Percentiles rank a stretch among this genome's conserved stretches.
These are phyloP conservation scores for Morpho helenor DNA, from an alignment of 2,888 invertebrate species.

Conservation along the genomic window DNA sequence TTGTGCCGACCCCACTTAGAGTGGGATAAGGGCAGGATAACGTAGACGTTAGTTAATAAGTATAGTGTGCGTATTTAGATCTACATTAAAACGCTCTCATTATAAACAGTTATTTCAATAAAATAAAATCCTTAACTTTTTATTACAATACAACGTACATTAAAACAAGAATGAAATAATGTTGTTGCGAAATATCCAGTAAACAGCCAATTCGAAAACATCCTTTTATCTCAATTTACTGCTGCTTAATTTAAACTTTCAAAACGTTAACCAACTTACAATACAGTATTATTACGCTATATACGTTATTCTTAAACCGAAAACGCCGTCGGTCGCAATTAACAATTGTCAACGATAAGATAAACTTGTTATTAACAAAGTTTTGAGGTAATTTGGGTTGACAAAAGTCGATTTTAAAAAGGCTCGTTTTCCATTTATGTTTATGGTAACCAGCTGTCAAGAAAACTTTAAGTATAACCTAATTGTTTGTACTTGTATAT, in stretches of 20 bases:
- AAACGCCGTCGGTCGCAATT: slow-evolving; percentile 34
- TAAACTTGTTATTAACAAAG: slow-evolving; percentile 12
- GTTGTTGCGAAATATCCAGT: not conserved
- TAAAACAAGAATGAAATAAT: slow-evolving; percentile 40
- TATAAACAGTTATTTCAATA: no score
- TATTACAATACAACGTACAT: slow-evolving; percentile 31
- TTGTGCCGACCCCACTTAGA: no score
- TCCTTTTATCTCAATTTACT: slow-evolving; percentile 15
- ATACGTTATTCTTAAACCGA: slow-evolving; percentile 17
- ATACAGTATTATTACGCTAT: slow-evolving; percentile 27
- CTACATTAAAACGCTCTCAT: not conserved
- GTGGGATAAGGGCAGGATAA: no score
- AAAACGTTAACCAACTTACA: slow-evolving; percentile 44
- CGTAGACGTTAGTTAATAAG: no score
- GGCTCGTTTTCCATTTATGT: slow-evolving; percentile 3
- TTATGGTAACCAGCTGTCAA: slow-evolving; percentile 8
- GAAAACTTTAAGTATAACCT: slow-evolving; percentile 13
- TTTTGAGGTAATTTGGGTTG: slow-evolving; percentile 4
- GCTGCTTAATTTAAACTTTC: slow-evolving; percentile 49
- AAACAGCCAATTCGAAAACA: not conserved
- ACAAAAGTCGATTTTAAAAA: slow-evolving; percentile 7
- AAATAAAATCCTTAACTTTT: slow-evolving; percentile 40
- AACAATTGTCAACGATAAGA: slow-evolving; percentile 37
- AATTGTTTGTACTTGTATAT: not conserved
- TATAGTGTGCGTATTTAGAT: not conserved